Base-by-base conservation (phyloP, 1,140 invertebrate species). In the Diabrotica undecimpunctata region DNA sequence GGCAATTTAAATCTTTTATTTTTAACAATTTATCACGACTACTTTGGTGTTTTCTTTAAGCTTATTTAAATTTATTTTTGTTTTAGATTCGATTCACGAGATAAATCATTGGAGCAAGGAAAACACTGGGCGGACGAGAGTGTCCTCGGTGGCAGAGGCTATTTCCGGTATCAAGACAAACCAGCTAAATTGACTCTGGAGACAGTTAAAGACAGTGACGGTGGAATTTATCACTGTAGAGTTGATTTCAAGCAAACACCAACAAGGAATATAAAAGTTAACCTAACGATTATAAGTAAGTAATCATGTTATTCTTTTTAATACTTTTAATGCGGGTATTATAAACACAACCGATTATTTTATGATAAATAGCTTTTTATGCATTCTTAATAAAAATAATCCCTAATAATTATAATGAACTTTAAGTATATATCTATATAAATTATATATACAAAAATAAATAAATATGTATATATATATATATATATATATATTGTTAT, bases 261-360 rank as follows among this genome's bases (percentile, higher is more conserved):
- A 1, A 95, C 93, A 3, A 86, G 91, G 71, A 94, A 95, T 79
- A 89, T 89, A 61, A 87, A 90, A 81, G 89, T 95, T 73, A 93
- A 94, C 79, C 83, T 96, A 64, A 93, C 91, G 68, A 89, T 96
- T 65, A 91, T 95, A 73, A 89, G 93, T 96, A 85, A 93, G 92
- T 90, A 10, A 10, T 46, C 41, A 25, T 4, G 1, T 25, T n/a
- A 25, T 71, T 14, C 25, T 25, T 25, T 4, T 25, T 25, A 25
- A 25, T 53, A 53, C 14, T 53, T 53, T 11, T 53, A 14, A 5
- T 53, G 10, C 10, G 14, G 10, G 51, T 5, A 53, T 53, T 53
- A 12, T 53, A 25, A 25, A 25, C 25, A 4, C 25, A 25, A 4
- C 25, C 4, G 25, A 25, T 25, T 25, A 25, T 25, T 25, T 2